Percentiles rank a stretch among this genome's conserved stretches.
Conservation (phyloP, 2,888 invertebrate species). For the Sinodicranocentrus sp. region DNA sequence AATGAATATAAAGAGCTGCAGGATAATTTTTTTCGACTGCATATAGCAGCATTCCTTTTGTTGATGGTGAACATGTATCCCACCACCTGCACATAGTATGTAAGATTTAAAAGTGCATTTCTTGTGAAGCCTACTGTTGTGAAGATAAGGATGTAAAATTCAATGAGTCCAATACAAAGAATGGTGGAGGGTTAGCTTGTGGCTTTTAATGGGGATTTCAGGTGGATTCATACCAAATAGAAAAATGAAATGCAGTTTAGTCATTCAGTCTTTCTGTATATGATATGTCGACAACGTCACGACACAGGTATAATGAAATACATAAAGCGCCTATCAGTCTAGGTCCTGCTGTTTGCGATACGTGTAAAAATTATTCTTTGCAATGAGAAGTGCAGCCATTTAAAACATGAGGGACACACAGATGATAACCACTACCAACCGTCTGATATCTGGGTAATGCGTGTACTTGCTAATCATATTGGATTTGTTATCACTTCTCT, state of each 20-base stretch:
- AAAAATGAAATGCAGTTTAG: too few species aligned
- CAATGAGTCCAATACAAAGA: too few species aligned
- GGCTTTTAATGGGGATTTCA: too few species aligned
- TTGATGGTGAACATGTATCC: not conserved
- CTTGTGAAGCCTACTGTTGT: too few species aligned
- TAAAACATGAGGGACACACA: not conserved
- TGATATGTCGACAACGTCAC: not conserved
- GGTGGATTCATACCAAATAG: too few species aligned
- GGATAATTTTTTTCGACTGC: not conserved
- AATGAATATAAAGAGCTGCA: not conserved
- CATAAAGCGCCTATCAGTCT: slow-evolving; percentile 1
- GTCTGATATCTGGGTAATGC: too few species aligned
- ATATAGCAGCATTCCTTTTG: not conserved
- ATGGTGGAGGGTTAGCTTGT: too few species aligned
- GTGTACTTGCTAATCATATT: too few species aligned
- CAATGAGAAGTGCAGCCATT: not conserved
- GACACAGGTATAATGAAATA: not conserved
- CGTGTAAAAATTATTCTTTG: too few species aligned
- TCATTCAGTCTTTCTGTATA: not conserved
- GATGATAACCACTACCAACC: not conserved
- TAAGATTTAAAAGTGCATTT: too few species aligned
- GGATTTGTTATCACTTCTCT: too few species aligned
- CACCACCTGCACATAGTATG: not conserved
- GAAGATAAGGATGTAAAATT: too few species aligned
- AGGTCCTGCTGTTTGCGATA: not conserved